phyloP scores from a whole-genome alignment of 2,797 vertebrate genomes.

The Atherinosoma microstoma region DNA sequence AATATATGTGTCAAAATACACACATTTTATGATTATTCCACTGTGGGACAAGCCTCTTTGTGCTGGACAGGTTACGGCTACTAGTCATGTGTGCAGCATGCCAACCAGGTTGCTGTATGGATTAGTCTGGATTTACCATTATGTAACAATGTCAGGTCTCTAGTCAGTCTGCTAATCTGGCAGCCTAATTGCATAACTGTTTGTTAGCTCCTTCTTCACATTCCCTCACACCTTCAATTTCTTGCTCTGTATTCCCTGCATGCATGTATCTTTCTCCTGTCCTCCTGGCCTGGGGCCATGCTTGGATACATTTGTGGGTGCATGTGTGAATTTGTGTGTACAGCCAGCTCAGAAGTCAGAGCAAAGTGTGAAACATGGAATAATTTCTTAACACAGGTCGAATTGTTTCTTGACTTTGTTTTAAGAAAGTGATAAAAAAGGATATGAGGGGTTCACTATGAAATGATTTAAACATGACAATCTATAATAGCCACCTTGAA shows the following conservation, averaged over 20 bases:
- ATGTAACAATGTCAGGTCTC: constrained; percentile 70
- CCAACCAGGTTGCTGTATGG: constrained; percentile 59
- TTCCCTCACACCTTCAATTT: constrained; percentile 44
- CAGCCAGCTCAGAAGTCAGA: background rate
- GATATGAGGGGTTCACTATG: background rate
- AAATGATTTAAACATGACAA: background rate
- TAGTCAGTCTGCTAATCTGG: constrained; percentile 68
- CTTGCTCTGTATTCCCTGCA: background rate
- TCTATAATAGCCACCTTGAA: background rate
- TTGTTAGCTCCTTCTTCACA: constrained; percentile 61
- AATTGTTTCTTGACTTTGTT: background rate
- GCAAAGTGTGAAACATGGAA: background rate
- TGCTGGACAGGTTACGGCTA: constrained; percentile 23
- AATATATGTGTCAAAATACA: background rate
- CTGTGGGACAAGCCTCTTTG: constrained; percentile 1
- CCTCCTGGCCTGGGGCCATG: background rate
- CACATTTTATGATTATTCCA: background rate
- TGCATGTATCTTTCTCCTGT: background rate
- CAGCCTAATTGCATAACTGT: constrained; percentile 70
- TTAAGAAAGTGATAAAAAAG: background rate
- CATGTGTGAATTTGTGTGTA: background rate
- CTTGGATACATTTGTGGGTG: background rate
- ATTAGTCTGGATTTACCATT: constrained; percentile 77
- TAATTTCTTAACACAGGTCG: background rate
- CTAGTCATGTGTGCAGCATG: constrained; percentile 22